Base-by-base conservation (phyloP, 2,888 invertebrate species). In the Pecten maximus region DNA sequence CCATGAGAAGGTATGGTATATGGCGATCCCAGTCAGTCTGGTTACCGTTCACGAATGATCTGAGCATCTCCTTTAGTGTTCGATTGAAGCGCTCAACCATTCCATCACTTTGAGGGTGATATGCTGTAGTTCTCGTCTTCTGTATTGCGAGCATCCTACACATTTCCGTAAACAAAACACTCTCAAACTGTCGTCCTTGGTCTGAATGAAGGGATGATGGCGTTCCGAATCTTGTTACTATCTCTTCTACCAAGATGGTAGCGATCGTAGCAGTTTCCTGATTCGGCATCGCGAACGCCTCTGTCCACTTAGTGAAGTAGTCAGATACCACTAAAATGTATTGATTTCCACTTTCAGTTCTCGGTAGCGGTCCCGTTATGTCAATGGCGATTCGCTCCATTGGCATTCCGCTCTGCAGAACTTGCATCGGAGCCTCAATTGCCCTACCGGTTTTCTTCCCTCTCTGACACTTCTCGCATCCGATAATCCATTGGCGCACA, bases 1-100 rank as follows among this genome's bases (percentile, higher is more conserved):
- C 90, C 92, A 92, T 92, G 86, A 90, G 89, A 2, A 91, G 90
- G 60, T 90, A 92, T 0, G 90, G 92, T 3, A 92, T 19, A 23
- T 87, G 87, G 8, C 0, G 2, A 40, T 40, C 87, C 90, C 87
- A 87, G 35, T 60, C 54, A 3, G 40, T 87, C 16, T 89, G 89
- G 15, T 48, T 0, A 19, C 40, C 12, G 87, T 86, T 40, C 0
- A 91, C 91, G 88, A 40, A 92, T n/a, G 87, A 60, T 40, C 91
- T 92, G 0, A 92, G 40, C 92, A 92, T 92, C 0, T 89, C 48
- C 15, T 16, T 35, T 0, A 92, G 44, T 8, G 91, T 92, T 86
- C 44, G n/a, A 88, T 28, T 88, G 35, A 88, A 88, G 8, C 88
- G 8, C 19, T 88, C 88, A 4, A 44, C 44, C 44, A 44, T 44